Evolutionary conservation across 2,888 invertebrate genomes (phyloP), one percentile per base, ranked within the genome.

Genomic region (Hydroisotoma schaefferi): DNA sequence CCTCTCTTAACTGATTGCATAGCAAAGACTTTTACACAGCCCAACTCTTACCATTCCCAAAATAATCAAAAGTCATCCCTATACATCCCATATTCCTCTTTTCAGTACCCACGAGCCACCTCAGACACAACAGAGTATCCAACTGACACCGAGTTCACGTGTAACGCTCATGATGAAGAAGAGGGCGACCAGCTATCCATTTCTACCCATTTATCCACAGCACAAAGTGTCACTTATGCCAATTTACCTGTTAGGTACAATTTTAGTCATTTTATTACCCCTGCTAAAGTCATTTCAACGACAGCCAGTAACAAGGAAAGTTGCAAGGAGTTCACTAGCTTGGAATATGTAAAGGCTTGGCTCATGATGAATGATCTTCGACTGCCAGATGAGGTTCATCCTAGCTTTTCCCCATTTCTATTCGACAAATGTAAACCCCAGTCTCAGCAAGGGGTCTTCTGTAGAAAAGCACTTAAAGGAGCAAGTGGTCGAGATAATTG

Each of bases 1-100:
- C 73, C 73, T 18, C 68, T 73, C 51, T 56, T 73, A 57, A 70
- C 73, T 57, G 67, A 70, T 62, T 73, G 73, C 61, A 3, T 44
- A 28, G 49, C 26, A 22, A 49, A 12, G n/a, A n/a, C n/a, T n/a
- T n/a, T n/a, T n/a, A 25, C 12, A 10, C n/a, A 25, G 15, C 33
- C 40, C 22, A 27, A 49, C 26, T 20, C 29, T 15, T 43, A 33
- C 15, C 44, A 46, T 20, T 33, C 10, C 48, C 8, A 10, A 12
- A 15, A 40, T 18, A 15, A 5, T 4, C 40, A 61, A 65, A 12
- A 38, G 43, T 57, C 44, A 12, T 20, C n/a, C 6, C 6, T 33
- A 6, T 20, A 12, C 22, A 27, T 52, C 29, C 52, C 52, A 20
- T n/a, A n/a, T n/a, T 12, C 3, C 56, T 59, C 58, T 15, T 53